phyloP scores from a whole-genome alignment of 2,113 vertebrate genomes.

The Otocyon megalotis region DNA sequence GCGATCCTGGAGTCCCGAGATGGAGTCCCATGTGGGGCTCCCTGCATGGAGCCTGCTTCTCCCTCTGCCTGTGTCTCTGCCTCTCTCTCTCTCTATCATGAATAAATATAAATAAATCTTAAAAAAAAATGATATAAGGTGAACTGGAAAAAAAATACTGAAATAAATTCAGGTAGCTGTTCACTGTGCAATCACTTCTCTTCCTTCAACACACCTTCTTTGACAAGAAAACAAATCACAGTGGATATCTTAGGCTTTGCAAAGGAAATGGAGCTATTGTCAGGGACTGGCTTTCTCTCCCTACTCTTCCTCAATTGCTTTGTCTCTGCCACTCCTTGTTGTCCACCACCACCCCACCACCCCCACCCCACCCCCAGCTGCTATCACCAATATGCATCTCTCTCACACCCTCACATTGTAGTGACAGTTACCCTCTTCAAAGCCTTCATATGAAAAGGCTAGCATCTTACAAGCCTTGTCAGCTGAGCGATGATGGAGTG shows the following conservation, averaged over 20 bases:
- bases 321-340: neutral
- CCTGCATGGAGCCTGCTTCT: no score
- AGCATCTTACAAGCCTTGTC: neutral
- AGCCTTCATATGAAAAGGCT: conserved; percentile 29
- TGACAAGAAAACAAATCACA: neutral
- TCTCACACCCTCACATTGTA: neutral
- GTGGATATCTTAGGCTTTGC: neutral
- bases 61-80: no score
- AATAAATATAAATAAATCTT: no score
- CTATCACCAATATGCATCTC: neutral
- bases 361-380: neutral
- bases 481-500: neutral
- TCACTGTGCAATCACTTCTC: neutral
- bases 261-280: neutral
- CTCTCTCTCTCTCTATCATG: no score
- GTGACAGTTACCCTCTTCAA: neutral
- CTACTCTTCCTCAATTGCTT: neutral
- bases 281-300: neutral
- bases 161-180: neutral
- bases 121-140: neutral
- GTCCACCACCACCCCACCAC: no score
- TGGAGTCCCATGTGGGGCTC: no score
- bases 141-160: neutral
- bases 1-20: no score
- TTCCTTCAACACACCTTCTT: neutral